Base-by-base conservation (phyloP, 2,113 vertebrate genomes). In the Leiothrix lutea region DNA sequence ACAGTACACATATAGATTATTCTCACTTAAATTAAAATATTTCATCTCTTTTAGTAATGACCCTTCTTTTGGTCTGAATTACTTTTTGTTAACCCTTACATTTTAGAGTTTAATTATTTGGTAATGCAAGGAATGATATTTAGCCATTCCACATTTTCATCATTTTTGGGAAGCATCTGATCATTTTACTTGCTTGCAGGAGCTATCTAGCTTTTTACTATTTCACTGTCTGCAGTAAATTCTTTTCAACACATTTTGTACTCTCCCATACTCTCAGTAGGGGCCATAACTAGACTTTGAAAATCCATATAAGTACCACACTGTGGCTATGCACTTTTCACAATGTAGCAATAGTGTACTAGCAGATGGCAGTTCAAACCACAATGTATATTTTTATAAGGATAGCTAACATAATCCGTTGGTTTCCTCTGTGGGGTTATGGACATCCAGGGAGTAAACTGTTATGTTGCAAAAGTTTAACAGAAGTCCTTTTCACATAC, bases 211-310 rank as follows among this genome's bases (percentile, higher is more conserved):
- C 6, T 80, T 88, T 91, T 80, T 28, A 44, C 13, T 57, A 2
- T 77, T 91, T 80, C 21, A 56, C 22, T 53, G 8, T 33, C 24
- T 80, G 25, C 6, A 69, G 13, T 44, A 80, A 92, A 91, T 74
- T 25, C 9, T 70, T 95, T 66, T 20, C 24, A 70, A 70, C 3
- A 33, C 2, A 36, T 36, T 89, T 80, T 53, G 4, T 61, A 73
- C 36, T 19, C 6, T 73, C 6, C 1, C 0, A 0, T 56, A 47
- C 14, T 69, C 14, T n/a, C 42, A 61, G 17, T 40, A 73, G 8
- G 23, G 28, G 4, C 58, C 56, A n/a, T 79, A 57, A 58, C 11
- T 58, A 45, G 11, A 36, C 17, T 83, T 56, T 77, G n/a, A 53
- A 58, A 86, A 66, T 45, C 40, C 4, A 20, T 17, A 0, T 25